phyloP scores from a whole-genome alignment of 1,140 invertebrate species.

The Lanistes nyassanus region DNA sequence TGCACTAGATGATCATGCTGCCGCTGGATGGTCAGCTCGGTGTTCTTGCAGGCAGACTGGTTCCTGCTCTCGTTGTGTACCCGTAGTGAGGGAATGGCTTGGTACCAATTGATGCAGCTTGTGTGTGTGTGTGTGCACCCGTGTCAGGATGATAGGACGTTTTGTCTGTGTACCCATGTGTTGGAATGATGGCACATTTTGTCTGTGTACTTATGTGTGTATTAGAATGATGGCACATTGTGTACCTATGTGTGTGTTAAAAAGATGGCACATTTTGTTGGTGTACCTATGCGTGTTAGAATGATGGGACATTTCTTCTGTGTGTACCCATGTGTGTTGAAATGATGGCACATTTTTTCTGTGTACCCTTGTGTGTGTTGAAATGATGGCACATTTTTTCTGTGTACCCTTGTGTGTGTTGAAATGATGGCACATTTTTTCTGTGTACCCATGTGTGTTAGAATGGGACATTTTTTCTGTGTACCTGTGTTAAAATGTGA shows the following conservation, averaged over 20 bases:
- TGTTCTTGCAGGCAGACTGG: too few species aligned
- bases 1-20: too few species aligned
- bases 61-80: too few species aligned
- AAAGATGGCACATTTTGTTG: too few species aligned
- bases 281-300: constrained; percentile 1
- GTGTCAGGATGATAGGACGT: background rate
- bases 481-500: background rate
- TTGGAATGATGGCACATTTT: background rate
- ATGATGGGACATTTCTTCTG: constrained; percentile 4
- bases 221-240: background rate
- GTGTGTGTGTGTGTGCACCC: constrained; percentile 4
- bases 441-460: constrained; percentile 6
- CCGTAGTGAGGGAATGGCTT: too few species aligned
- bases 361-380: background rate
- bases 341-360: background rate
- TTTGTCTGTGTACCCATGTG: constrained; percentile 29
- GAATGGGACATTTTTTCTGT: constrained; percentile 26
- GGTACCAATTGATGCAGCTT: too few species aligned
- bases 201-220: background rate
- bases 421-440: too few species aligned
- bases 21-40: too few species aligned
- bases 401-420: background rate
- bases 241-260: background rate
- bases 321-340: constrained; percentile 30
- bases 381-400: background rate